Base-by-base conservation (phyloP, 37 sponge, comb jelly and placozoan genomes). In the Cladorhizidae sp. region DNA sequence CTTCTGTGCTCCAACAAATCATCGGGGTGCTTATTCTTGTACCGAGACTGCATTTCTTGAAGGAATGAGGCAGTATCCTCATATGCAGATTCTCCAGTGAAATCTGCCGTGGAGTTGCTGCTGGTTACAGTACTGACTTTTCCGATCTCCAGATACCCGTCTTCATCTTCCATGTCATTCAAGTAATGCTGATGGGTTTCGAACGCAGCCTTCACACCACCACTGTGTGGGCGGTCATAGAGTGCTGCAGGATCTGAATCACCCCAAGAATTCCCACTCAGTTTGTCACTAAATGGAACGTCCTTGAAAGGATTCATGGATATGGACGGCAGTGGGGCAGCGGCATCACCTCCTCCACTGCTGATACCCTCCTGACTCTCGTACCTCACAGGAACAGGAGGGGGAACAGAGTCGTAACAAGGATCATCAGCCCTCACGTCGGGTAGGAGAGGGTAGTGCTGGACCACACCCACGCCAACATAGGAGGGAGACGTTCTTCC, bases 401-500 rank as follows among this genome's bases (percentile, higher is more conserved):
- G 81, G 12, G 77, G 88, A 68, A 82, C 82, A 51, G 81, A 61
- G 55, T 87, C 88, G 23, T 85, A 85, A 22, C 3, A 26, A 17
- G 75, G 32, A 75, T 37, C 22, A 29, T 58, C 25, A 32, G 39
- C 40, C 9, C 0, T 2, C 3, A 8, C 14, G 67, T 17, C 5
- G 2, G 2, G 32, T 65, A 36, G 3, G 5, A 11, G 8, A 32
- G 5, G 7, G 36, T 65, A 1, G 1, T 18, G 35, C 2, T 14
- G 31, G 31, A 32, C 20, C 67, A 65, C 67, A 17, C 36, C 67
- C 67, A 32, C 21, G 31, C 36, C 15, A 57, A 23, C 57, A 41
- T 40, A 40, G 57, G 78, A 31, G 70, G 65, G 28, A 11, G 73
- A 23, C 65, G 31, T 1, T 1, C 65, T 3, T 9, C 49, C 49